Conservation (phyloP, 2,888 invertebrate genomes). For the Macrosoma leucophasiata region DNA sequence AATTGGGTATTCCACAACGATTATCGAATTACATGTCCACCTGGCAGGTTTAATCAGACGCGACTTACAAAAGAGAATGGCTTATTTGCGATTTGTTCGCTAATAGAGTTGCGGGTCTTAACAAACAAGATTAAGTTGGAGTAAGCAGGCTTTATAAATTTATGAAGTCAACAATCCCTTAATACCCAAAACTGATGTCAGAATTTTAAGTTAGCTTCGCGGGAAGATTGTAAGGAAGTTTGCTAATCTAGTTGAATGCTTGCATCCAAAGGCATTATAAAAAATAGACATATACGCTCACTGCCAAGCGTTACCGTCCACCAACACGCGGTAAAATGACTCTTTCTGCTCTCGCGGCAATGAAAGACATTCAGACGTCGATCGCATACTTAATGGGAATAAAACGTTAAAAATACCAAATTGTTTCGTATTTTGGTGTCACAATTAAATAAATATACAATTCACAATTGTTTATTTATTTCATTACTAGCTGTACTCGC, state of each 20-base stretch:
- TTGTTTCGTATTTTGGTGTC: too few species aligned
- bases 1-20: conserved; percentile 32
- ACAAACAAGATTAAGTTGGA: conserved; percentile 59
- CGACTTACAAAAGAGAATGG: conserved; percentile 62
- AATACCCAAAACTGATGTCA: conserved; percentile 59
- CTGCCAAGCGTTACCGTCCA: too few species aligned
- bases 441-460: too few species aligned
- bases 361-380: too few species aligned
- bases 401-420: too few species aligned
- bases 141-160: conserved; percentile 54
- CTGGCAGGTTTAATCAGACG: conserved; percentile 47
- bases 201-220: conserved; percentile 58
- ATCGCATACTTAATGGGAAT: too few species aligned
- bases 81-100: conserved; percentile 59
- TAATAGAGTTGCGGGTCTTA: conserved; percentile 59
- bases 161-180: conserved; percentile 50
- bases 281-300: too few species aligned
- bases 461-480: too few species aligned
- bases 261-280: conserved; percentile 21
- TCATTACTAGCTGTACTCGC: too few species aligned
- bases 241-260: conserved; percentile 48
- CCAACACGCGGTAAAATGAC: too few species aligned
- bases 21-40: conserved; percentile 53
- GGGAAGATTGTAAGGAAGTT: conserved; percentile 50
- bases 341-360: too few species aligned